phyloP scores from a whole-genome alignment of 2,888 invertebrate genomes.

The Coronaproctus castanopsis region DNA sequence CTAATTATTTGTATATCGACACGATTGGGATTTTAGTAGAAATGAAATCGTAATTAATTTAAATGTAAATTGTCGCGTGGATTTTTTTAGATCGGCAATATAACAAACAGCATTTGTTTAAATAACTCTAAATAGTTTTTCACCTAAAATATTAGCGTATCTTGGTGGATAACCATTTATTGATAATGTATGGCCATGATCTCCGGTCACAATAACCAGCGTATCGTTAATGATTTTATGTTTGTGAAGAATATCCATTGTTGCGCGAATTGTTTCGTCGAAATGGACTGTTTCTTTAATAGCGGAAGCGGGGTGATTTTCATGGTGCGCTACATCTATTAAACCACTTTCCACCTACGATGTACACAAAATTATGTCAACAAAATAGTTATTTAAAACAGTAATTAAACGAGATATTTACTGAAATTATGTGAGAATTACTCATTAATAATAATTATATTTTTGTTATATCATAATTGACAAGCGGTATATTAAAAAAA shows the following conservation, averaged over 20 bases:
- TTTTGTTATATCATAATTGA: no score
- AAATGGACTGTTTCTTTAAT: slow-evolving; percentile 56
- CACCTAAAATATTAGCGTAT: slow-evolving; percentile 56
- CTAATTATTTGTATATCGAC: no score
- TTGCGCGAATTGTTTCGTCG: slow-evolving; percentile 49
- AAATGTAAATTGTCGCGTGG: no score
- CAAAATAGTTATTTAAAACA: background rate
- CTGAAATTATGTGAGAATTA: no score
- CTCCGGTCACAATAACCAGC: slow-evolving; percentile 52
- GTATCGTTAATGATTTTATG: slow-evolving; percentile 42
- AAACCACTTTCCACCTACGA: slow-evolving; percentile 55
- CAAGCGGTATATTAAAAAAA: no score
- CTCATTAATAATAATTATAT: no score
- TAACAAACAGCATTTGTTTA: no score
- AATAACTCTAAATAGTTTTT: no score
- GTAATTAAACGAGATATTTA: background rate
- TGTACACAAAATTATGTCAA: no score
- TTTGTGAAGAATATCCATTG: slow-evolving; percentile 45
- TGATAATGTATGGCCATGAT: slow-evolving; percentile 58
- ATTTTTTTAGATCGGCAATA: no score
- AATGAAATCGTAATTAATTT: no score
- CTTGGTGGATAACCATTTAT: slow-evolving; percentile 56
- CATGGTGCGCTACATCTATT: slow-evolving; percentile 59
- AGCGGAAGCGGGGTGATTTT: slow-evolving; percentile 53
- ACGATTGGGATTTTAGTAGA: no score